phyloP scores from a whole-genome alignment of 2,113 vertebrate species.

The Opisthocomus hoazin region DNA sequence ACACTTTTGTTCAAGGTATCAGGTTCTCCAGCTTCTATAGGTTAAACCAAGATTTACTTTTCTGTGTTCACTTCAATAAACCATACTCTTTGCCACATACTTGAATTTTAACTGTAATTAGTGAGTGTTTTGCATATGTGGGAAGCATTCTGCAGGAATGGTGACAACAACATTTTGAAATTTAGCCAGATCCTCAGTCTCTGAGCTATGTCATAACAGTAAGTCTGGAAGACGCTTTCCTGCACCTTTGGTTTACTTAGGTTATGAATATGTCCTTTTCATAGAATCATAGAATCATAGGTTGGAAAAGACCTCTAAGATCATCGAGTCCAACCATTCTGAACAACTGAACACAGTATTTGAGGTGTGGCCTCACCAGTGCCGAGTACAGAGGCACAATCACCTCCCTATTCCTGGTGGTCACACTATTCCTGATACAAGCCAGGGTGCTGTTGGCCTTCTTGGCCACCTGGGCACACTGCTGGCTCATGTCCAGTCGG shows the following conservation, averaged over 20 bases:
- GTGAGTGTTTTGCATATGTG: not conserved
- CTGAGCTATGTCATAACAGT: not conserved
- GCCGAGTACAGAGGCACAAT: too few species aligned
- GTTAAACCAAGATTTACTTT: not conserved
- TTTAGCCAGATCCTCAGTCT: not conserved
- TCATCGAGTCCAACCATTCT: too few species aligned
- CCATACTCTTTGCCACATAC: not conserved
- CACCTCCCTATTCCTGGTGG: too few species aligned
- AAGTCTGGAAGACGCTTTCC: not conserved
- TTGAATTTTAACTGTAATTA: not conserved
- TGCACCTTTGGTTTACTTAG: not conserved
- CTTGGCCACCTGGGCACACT: too few species aligned
- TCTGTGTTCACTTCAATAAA: not conserved
- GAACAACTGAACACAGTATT: too few species aligned
- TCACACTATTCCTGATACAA: too few species aligned
- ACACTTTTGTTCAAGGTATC: not conserved
- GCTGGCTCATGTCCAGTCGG: too few species aligned
- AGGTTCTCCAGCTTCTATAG: not conserved
- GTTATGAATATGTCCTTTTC: not conserved
- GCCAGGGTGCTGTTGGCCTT: too few species aligned
- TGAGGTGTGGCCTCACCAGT: too few species aligned
- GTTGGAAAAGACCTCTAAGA: too few species aligned
- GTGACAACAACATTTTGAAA: not conserved
- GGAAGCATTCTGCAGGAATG: not conserved
- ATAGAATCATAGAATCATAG: too few species aligned